Base-by-base conservation (phyloP, 30 jellyfish, hydroid and myxozoan genomes). In the Aurelia coerulea region DNA sequence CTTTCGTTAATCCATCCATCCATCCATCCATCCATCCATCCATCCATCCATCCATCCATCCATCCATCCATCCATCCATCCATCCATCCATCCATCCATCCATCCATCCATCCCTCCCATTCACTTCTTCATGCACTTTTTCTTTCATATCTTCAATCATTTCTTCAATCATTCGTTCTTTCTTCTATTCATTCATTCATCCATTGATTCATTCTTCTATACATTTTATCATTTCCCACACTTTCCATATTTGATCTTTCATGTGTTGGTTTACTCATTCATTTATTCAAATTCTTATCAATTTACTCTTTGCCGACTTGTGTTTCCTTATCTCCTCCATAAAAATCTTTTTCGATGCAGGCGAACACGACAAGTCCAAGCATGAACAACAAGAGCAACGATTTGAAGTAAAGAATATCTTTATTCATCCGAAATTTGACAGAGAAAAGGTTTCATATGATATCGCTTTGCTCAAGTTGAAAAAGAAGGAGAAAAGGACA, bases 321-420 rank as follows among this genome's bases (percentile, higher is more conserved):
- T 60, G 7, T 60, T 60, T 13, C 29, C 29, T 58, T 58, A 12
- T 13, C 3, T 18, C 3, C 68, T 60, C 69, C 69, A 60, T 37
- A 7, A 46, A 6, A 0, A 46, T 46, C 1, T 6, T 46, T 5
- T 46, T 46, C 12, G n/a, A 31, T 39, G 19, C 42, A 92, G 98
- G 98, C 23, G 97, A 92, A 60, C 65, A 76, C 60, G 96, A 87
- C 82, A 77, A 92, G 52, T 49, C 73, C 62, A 81, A 88, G 42
- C 85, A 76, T 29, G 95, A 88, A 60, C 34, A 41, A 77, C 85
- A 81, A 49, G 98, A 92, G 75, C 97, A 86, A 64, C 92, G 91
- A 68, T 79, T 80, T 73, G 95, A 81, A 65, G 92, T 92, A 32
- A 67, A 83, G 51, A 86, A 59, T 35, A 83, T 92, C 23, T 76